Percentiles rank a stretch among this genome's conserved stretches.
phyloP scores from a whole-genome alignment of 2,888 invertebrate species.

The Aphrophora alni region DNA sequence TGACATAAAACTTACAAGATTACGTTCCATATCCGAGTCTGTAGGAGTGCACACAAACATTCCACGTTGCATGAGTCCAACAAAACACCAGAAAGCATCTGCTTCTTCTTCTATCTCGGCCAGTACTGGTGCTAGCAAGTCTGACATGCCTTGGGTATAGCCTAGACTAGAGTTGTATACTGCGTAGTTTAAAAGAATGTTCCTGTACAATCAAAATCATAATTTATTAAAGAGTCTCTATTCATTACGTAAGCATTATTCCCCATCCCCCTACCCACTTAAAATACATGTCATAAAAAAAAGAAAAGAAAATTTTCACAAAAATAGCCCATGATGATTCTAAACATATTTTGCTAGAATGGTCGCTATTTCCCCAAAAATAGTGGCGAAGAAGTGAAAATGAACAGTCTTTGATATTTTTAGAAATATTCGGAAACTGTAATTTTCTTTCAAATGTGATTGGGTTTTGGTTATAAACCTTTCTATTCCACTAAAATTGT shows the following conservation, averaged over 20 bases:
- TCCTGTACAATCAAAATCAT: slow-evolving; percentile 58
- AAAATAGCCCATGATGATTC: too few relatives aligned
- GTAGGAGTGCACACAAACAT: slow-evolving; percentile 95
- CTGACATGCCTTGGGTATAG: slow-evolving; percentile 96
- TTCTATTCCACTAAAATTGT: too few relatives aligned
- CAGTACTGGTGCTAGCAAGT: slow-evolving; percentile 89
- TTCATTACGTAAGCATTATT: not conserved
- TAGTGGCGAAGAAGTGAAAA: too few relatives aligned
- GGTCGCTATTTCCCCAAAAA: too few relatives aligned
- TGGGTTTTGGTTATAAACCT: too few relatives aligned
- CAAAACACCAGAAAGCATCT: slow-evolving; percentile 98
- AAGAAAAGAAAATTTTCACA: too few relatives aligned
- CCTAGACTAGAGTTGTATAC: slow-evolving; percentile 86
- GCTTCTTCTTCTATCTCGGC: slow-evolving; percentile 94
- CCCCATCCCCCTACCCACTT: too few relatives aligned
- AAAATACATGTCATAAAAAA: too few relatives aligned
- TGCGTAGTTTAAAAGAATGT: slow-evolving; percentile 92
- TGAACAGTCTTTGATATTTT: too few relatives aligned
- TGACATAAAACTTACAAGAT: slow-evolving; percentile 65
- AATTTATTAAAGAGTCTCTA: not conserved
- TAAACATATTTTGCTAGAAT: too few relatives aligned
- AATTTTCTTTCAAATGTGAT: too few relatives aligned
- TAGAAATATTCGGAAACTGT: too few relatives aligned
- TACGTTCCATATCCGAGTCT: slow-evolving; percentile 93
- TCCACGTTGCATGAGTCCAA: slow-evolving; percentile 92